Evolutionary conservation across 2,888 invertebrate species (phyloP), one percentile per base, ranked within the genome.

Genomic region (Elegia similella): DNA sequence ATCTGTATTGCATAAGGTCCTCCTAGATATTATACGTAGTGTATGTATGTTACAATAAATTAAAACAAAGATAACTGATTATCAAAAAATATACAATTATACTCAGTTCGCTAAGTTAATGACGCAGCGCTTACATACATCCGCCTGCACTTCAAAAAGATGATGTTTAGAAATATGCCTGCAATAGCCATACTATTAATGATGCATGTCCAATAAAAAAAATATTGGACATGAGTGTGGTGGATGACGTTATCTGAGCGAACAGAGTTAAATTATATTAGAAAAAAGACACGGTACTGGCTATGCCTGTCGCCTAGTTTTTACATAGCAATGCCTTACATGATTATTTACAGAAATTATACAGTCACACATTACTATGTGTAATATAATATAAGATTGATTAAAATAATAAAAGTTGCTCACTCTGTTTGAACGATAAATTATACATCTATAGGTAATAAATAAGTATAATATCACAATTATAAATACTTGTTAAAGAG

Each of bases 281-380:
- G 23, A 23, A 5, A 23, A 5, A 23, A 23, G 38, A 69, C 61
- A 60, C 66, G 69, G 66, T 70, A 67, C 65, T 67, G 64, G 70
- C 68, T 69, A 72, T 68, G 73, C 70, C 72, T 76, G 70, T 38
- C 38, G 50, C 70, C 68, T 71, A 62, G 65, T 66, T 75, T 66
- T 75, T 68, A 71, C 68, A 73, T 76, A 76, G 75, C 69, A 72
- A 72, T 73, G 77, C 76, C 77, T 78, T 77, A 75, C 64, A 62
- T 69, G 63, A 73, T 66, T 63, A 69, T 66, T 69, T 68, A 68
- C 67, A 70, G 65, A 72, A 66, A 63, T 64, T 72, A 62, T 70
- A 62, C 38, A 63, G 61, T 56, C 56, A 62, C 52, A 72, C 68
- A n/a, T n/a, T n/a, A n/a, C n/a, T n/a, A n/a, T n/a, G n/a, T n/a